Base-by-base conservation (phyloP, 2,888 invertebrate species). In the Lasioglossum leucozonium region DNA sequence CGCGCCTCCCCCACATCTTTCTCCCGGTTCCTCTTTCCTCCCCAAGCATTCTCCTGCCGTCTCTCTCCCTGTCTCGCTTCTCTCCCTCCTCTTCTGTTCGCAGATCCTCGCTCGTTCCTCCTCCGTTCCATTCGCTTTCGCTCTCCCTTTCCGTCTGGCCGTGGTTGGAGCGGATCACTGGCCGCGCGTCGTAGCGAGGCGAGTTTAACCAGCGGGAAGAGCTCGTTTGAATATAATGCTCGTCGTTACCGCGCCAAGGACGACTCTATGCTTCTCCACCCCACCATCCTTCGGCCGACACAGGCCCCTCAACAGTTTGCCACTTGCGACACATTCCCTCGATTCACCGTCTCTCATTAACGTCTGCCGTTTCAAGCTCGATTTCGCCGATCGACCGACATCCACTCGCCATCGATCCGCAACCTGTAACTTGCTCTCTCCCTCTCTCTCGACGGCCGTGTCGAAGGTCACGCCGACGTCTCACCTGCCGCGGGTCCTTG, bases 231-330 rank as follows among this genome's bases (percentile, higher is more conserved):
- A 82, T 88, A 82, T 81, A 89, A 79, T 88, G 79, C 76, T 79
- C 80, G 84, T 89, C 82, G 86, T 89, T 88, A 88, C 79, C 77
- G 77, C 71, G 73, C 80, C 82, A 72, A 76, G 85, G 85, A 79
- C 55, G 77, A 40, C 72, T 85, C 62, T 74, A 47, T 69, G 79
- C 79, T 79, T 58, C 80, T 76, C 76, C 75, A 55, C 30, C 62
- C 26, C 44, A 77, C 65, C 65, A 10, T 65, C 30, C 30, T 30
- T 30, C 65, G 22, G 22, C 65, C 65, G 65, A 22, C 65, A 37
- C 65, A 67, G 80, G 79, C 79, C 82, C 87, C 79, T 84, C 85
- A 88, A 88, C 88, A 87, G 87, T 90, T 90, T 88, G 88, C 88
- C 87, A 85, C 88, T 89, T 85, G 83, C 88, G 65, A 81, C 89